These are phyloP conservation scores for Tadarida brasiliensis DNA, from an alignment of 2,797 vertebrate species.

Conservation along the genomic window DNA sequence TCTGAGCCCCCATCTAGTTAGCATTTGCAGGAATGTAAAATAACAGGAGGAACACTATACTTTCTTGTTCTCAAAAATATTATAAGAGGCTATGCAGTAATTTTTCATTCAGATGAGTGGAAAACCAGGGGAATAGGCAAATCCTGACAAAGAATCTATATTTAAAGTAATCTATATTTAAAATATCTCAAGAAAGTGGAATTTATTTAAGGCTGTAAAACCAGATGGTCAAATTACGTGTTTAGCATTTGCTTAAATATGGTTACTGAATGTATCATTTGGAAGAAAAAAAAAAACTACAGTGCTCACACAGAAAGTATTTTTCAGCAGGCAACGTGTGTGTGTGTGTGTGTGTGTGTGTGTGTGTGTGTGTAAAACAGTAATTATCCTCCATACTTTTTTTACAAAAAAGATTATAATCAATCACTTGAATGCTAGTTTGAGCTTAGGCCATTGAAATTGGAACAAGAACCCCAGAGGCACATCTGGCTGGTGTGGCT, in stretches of 20 bases:
- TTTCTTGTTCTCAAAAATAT: background rate
- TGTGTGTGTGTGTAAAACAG: background rate
- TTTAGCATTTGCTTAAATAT: slow-evolving; percentile 62
- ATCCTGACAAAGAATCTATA: background rate
- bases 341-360: too few relatives aligned
- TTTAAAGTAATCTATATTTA: slow-evolving; percentile 46
- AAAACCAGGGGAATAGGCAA: background rate
- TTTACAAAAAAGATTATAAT: background rate
- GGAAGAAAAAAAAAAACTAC: background rate
- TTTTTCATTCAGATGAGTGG: background rate
- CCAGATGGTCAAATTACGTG: slow-evolving; percentile 63
- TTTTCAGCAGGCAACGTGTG: background rate
- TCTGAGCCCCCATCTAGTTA: background rate
- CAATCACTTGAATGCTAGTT: background rate
- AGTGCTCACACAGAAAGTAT: slow-evolving; percentile 10
- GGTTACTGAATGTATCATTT: slow-evolving; percentile 7
- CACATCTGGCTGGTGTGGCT: too few relatives aligned
- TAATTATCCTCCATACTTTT: background rate
- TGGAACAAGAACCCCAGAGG: background rate
- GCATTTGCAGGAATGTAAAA: background rate
- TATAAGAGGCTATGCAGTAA: background rate
- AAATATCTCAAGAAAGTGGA: slow-evolving; percentile 21
- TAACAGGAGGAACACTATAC: background rate
- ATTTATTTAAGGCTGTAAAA: background rate
- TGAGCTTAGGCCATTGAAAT: background rate